Evolutionary conservation across 2,797 vertebrate species (phyloP), one percentile per base, ranked within the genome.

Genomic region (Sciurus carolinensis): DNA sequence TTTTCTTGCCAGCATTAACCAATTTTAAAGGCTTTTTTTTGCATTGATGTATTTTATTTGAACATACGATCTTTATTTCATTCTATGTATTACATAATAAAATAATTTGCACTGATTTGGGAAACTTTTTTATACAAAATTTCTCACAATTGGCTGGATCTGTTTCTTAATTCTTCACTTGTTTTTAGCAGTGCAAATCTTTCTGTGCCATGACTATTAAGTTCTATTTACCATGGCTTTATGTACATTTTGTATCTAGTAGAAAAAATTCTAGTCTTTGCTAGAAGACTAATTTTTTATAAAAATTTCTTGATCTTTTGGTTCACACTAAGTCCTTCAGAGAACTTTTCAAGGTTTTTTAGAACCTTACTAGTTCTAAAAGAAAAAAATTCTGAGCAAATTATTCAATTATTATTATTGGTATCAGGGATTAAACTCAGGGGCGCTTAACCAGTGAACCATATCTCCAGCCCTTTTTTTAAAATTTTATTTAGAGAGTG

Each of bases 1-100:
- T 91, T 92, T 91, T 91, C 72, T 88, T 88, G 90, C 14, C 17
- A 87, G 10, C 50, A n/a, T 39, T 47, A 81, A 59, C 15, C 72
- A 86, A 77, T 44, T 87, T 81, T 84, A 84, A 92, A 52, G 18
- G 0, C 3, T 26, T 76, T 15, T 71, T 87, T n/a, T 87, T 24
- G 22, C 7, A 18, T 75, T 36, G 1, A 2, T 85, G 54, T 82
- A 54, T 50, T 57, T 54, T 42, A 39, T 80, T 93, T 79, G 62
- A 91, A n/a, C 42, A 26, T 66, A 33, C 12, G 18, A 13, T 71
- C 26, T 79, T 24, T 42, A 64, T 54, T 36, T 47, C 42, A 30
- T 62, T 88, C 7, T 33, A 62, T 67, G 17, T 62, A 66, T 82
- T 83, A 88, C 57, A 52, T 57, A 90, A 85, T 89, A 64, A 87